These are phyloP conservation scores for Pelosia muscerda DNA, from an alignment of 2,888 invertebrate species.

Conservation along the genomic window DNA sequence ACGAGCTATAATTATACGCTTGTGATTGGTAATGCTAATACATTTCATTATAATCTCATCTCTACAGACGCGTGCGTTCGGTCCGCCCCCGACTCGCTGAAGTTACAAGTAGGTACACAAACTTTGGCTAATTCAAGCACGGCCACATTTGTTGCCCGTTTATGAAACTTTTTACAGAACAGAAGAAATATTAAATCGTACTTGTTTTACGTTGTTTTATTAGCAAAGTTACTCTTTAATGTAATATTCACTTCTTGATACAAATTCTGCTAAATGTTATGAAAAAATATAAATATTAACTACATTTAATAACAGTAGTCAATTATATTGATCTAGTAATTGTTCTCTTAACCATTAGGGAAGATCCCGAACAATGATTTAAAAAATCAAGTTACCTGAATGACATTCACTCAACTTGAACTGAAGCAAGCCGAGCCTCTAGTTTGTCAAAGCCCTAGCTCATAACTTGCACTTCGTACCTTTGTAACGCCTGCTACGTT, in stretches of 20 bases:
- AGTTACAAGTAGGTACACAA: constrained; percentile 6
- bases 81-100: background rate
- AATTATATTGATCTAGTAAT: background rate
- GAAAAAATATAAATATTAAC: background rate
- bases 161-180: constrained; percentile 7
- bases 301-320: no score
- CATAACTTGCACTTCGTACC: no score
- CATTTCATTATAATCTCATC: background rate
- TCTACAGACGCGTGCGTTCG: background rate
- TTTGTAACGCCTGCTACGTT: no score
- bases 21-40: background rate
- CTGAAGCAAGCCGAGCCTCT: no score
- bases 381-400: no score
- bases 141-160: background rate
- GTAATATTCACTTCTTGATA: background rate
- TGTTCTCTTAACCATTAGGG: background rate
- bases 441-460: no score
- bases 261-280: background rate
- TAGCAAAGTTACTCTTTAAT: background rate
- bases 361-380: no score
- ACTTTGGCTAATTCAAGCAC: background rate
- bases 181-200: background rate
- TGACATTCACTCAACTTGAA: no score
- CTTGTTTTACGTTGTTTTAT: constrained; percentile 1
- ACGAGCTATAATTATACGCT: background rate